These are phyloP conservation scores for Siniperca knerii DNA, from an alignment of 2,113 vertebrate species.

Conservation along the genomic window DNA sequence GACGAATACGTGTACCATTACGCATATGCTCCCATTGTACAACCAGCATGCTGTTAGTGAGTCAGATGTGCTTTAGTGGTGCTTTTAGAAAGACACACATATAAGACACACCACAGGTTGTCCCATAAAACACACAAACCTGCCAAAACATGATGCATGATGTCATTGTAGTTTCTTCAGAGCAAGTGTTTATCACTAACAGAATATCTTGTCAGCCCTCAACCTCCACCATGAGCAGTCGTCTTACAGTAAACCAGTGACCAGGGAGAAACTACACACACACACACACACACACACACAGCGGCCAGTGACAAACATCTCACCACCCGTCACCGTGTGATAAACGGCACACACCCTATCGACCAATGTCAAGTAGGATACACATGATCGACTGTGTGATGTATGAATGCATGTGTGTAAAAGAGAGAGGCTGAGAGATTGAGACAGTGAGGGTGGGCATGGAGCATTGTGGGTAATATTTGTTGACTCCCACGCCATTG, in stretches of 20 bases:
- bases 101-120: not conserved
- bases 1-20: not conserved
- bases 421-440: not conserved
- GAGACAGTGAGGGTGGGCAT: not conserved
- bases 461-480: conserved; percentile 58
- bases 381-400: conserved; percentile 65
- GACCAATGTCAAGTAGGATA: conserved; percentile 56
- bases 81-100: not conserved
- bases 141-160: not conserved
- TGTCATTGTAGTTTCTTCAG: not conserved
- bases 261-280: not conserved
- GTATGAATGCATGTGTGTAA: conserved; percentile 17
- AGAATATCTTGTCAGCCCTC: not conserved
- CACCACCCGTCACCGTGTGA: conserved; percentile 49
- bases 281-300: conserved; percentile 31
- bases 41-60: not conserved
- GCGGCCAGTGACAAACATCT: conserved; percentile 44
- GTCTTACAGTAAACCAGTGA: conserved; percentile 11
- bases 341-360: conserved; percentile 53
- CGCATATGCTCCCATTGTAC: not conserved
- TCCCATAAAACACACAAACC: not conserved
- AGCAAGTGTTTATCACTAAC: not conserved
- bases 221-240: not conserved
- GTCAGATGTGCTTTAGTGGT: not conserved
- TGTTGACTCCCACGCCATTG: conserved; percentile 33